These are phyloP conservation scores for Stegana nigrithorax DNA, from an alignment of 2,888 invertebrate species.

Conservation along the genomic window DNA sequence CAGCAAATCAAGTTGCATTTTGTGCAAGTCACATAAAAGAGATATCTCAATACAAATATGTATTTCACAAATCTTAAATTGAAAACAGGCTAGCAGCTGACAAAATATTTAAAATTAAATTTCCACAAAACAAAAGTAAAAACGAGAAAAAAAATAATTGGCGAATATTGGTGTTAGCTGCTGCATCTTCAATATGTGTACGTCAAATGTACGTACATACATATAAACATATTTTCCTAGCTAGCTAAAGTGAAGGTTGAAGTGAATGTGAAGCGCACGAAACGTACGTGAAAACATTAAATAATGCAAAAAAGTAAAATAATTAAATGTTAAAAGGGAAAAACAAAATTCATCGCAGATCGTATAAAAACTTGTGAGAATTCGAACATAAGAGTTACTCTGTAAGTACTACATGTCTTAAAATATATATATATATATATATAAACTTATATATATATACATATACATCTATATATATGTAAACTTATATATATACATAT, in stretches of 20 bases:
- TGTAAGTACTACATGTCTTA: slow-evolving; percentile 50
- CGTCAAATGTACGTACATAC: slow-evolving; percentile 38
- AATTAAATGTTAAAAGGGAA: slow-evolving; percentile 23
- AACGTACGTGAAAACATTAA: slow-evolving; percentile 22
- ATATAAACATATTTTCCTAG: slow-evolving; percentile 58
- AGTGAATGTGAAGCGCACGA: slow-evolving; percentile 25
- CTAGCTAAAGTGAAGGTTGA: slow-evolving; percentile 46
- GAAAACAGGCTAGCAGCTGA: too few relatives aligned
- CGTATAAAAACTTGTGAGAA: slow-evolving; percentile 29
- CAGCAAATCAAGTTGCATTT: too few relatives aligned
- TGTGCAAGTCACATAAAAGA: too few relatives aligned
- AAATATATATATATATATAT: slow-evolving; percentile 25
- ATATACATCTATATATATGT: too few relatives aligned
- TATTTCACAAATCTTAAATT: too few relatives aligned
- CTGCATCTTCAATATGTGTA: too few relatives aligned
- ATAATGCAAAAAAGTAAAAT: slow-evolving; percentile 24
- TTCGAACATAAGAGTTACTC: slow-evolving; percentile 43
- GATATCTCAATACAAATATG: too few relatives aligned
- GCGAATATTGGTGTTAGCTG: too few relatives aligned
- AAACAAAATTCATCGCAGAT: slow-evolving; percentile 16
- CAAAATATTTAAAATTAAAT: background rate
- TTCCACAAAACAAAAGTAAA: slow-evolving; percentile 7
- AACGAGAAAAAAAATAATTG: slow-evolving; percentile 31
- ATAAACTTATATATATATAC: slow-evolving; percentile 35
- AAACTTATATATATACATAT: background rate